Base-by-base conservation (phyloP, 2,888 invertebrate genomes). In the Hyalella azteca region DNA sequence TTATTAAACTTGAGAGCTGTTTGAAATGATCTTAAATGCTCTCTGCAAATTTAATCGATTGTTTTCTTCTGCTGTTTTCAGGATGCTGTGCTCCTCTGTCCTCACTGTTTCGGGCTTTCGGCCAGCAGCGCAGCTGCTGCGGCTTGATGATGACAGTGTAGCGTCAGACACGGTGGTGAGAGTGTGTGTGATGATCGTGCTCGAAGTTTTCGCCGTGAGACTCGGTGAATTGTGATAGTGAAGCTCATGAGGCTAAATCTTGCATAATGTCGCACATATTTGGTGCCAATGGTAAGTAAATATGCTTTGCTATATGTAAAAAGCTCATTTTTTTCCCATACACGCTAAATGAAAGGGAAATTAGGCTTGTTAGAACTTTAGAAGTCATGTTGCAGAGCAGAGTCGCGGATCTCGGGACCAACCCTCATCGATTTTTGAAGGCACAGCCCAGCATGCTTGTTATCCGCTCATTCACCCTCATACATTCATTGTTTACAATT, bases 221-320 rank as follows among this genome's bases (percentile, higher is more conserved):
- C 66, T 36, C 19, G 22, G 66, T 66, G 66, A 66, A 66, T 66
- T 29, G 66, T 36, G 29, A 66, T 29, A 36, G 32, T 66, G 66
- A 36, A 36, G 66, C 66, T 9, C 66, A 66, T 66, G 66, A 66
- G 66, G 66, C 36, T 9, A 5, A 36, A 11, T 66, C 19, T n/a
- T 66, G 7, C 66, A 66, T 66, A 36, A 66, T 66, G 66, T 66
- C 66, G 19, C 66, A 66, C 13, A 66, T 66, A 66, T 66, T 66
- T 66, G 66, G 66, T 66, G 66, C 66, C 66, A 66, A 66, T 66
- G 66, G 66, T 66, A 36, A 66, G 66, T 66, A 66, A 36, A 59
- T 29, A 9, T 36, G 11, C 15, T 45, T 11, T 45, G 9, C 45
- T 36, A 22, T 66, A 4, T 4, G 26, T 66, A 15, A 36, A n/a